phyloP scores from a whole-genome alignment of 2,888 invertebrate genomes.

The Hypercompe scribonia region DNA sequence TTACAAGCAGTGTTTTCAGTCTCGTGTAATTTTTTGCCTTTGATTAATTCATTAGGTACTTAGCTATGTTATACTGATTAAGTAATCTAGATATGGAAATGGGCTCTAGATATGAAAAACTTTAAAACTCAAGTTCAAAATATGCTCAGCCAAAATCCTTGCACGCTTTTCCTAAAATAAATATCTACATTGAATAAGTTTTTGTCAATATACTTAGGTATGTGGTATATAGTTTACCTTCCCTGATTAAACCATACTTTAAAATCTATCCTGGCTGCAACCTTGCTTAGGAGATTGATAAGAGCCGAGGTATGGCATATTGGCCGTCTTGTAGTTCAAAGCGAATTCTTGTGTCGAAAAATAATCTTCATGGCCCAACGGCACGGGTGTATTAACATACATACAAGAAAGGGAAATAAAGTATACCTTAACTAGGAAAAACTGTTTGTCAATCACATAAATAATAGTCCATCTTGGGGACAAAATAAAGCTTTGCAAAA shows the following conservation, averaged over 20 bases:
- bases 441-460: background rate
- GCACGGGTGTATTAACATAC: background rate
- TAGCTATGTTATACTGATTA: background rate
- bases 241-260: too few species aligned
- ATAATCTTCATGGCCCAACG: background rate
- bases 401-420: background rate
- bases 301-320: background rate
- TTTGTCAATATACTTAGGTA: too few species aligned
- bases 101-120: too few species aligned
- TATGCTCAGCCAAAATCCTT: too few species aligned
- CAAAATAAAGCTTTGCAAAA: too few species aligned
- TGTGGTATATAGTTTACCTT: too few species aligned
- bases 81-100: background rate
- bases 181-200: too few species aligned
- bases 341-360: background rate
- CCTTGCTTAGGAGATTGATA: too few species aligned
- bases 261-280: too few species aligned
- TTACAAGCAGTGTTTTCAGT: background rate
- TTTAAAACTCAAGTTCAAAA: too few species aligned
- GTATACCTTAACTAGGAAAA: background rate
- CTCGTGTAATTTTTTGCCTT: background rate
- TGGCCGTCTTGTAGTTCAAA: background rate
- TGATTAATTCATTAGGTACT: background rate
- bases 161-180: too few species aligned
- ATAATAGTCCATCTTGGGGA: background rate